Conservation (phyloP, 2,888 invertebrate species). For the Drosophila flavopinicola region DNA sequence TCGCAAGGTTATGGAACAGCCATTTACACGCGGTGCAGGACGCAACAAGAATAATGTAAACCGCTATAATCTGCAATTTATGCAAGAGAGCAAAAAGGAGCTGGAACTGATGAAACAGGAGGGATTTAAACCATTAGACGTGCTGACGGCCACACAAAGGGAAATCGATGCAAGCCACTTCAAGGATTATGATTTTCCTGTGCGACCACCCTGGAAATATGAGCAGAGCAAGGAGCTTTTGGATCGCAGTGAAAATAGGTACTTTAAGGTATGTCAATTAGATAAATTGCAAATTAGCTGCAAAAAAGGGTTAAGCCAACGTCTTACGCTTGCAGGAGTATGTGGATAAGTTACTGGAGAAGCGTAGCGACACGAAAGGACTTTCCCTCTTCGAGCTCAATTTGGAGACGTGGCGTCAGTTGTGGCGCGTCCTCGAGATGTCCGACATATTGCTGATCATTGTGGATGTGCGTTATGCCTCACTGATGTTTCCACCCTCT, state of each 20-base stretch:
- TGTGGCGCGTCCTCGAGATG: conserved; percentile 98
- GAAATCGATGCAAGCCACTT: conserved; percentile 90
- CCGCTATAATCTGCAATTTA: conserved; percentile 92
- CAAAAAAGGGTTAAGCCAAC: neutral
- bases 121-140: conserved; percentile 85
- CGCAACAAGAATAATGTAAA: conserved; percentile 86
- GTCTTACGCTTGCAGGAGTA: conserved; percentile 88
- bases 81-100: conserved; percentile 91
- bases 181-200: conserved; percentile 90
- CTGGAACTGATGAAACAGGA: conserved; percentile 88
- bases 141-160: conserved; percentile 87
- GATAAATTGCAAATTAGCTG: too few species aligned
- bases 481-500: conserved; percentile 94
- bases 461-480: conserved; percentile 93
- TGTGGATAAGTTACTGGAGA: conserved; percentile 87
- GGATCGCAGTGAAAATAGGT: conserved; percentile 91
- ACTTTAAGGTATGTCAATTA: conserved; percentile 88
- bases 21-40: conserved; percentile 79
- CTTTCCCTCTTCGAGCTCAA: conserved; percentile 96
- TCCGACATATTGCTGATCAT: conserved; percentile 95
- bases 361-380: conserved; percentile 85
- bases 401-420: conserved; percentile 97
- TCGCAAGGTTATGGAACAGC: conserved; percentile 88
- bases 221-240: conserved; percentile 89
- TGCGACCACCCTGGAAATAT: conserved; percentile 93